Percentiles rank a stretch among this genome's conserved stretches.
Evolutionary conservation across 2,888 invertebrate genomes (phyloP).

Genomic region (Nymphalis urticae): DNA sequence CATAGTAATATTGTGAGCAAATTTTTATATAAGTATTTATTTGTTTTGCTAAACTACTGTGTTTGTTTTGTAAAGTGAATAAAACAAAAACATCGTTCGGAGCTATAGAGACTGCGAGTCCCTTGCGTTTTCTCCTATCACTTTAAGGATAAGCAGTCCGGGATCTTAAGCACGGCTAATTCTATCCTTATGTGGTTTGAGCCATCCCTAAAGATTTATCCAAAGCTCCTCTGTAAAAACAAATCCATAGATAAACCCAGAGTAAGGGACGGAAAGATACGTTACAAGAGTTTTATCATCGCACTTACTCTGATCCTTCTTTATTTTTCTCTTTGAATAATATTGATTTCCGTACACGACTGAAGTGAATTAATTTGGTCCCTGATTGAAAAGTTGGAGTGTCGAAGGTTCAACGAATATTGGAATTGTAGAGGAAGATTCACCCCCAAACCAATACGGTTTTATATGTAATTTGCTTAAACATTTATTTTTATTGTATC

Average conservation of each 20-base stretch:
- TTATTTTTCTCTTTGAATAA: constrained; percentile 49
- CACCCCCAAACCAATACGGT: background rate
- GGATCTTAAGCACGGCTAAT: constrained; percentile 50
- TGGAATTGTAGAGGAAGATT: constrained; percentile 25
- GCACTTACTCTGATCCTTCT: constrained; percentile 48
- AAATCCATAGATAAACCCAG: constrained; percentile 31
- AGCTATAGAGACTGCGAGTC: background rate
- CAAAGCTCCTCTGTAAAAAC: constrained; percentile 43
- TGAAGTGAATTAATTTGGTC: constrained; percentile 60
- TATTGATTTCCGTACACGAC: constrained; percentile 59
- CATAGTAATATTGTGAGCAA: background rate
- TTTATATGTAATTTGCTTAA: background rate
- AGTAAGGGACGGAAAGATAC: constrained; percentile 19
- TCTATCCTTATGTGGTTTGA: constrained; percentile 52
- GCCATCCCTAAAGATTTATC: constrained; percentile 52
- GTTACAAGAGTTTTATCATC: constrained; percentile 30
- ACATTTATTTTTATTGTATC: too few relatives aligned
- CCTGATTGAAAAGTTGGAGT: constrained; percentile 60
- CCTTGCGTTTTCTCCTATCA: constrained; percentile 14
- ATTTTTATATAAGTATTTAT: too few relatives aligned
- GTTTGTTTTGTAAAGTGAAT: background rate
- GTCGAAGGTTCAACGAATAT: constrained; percentile 35
- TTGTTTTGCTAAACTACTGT: too few relatives aligned
- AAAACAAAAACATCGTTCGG: background rate
- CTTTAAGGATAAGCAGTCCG: constrained; percentile 21